These are phyloP conservation scores for Poeciliopsis infans DNA, from an alignment of 2,797 vertebrate genomes.

Conservation along the genomic window DNA sequence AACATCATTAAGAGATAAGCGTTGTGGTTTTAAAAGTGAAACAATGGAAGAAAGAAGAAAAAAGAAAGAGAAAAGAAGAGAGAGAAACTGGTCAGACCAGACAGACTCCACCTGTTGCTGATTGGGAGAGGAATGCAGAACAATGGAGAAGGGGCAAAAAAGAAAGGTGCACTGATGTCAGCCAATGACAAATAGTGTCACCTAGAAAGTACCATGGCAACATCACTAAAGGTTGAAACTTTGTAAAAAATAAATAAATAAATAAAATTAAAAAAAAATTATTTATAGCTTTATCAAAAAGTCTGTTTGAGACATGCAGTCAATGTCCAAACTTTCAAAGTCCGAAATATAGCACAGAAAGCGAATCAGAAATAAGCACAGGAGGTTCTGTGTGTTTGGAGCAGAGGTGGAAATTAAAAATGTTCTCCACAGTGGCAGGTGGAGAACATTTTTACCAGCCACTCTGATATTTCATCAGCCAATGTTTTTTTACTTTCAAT, in stretches of 20 bases:
- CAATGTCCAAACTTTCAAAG: neutral
- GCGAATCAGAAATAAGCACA: constrained; percentile 36
- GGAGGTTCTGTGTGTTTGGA: constrained; percentile 44
- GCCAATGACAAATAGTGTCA: neutral
- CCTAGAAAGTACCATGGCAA: neutral
- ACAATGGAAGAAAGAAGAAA: neutral
- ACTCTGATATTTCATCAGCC: too few species aligned
- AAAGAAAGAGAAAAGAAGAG: neutral
- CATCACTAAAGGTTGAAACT: neutral
- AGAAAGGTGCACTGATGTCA: constrained; percentile 9
- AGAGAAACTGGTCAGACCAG: constrained; percentile 50
- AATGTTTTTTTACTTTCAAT: too few species aligned
- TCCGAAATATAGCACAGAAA: constrained; percentile 13
- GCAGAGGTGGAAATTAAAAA: too few species aligned
- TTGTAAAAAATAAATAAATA: too few species aligned
- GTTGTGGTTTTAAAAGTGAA: neutral
- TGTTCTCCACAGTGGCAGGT: too few species aligned
- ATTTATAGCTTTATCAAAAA: neutral
- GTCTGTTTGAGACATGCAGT: neutral
- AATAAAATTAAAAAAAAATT: too few species aligned
- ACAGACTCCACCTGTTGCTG: constrained; percentile 56
- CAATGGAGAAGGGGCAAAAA: constrained; percentile 16
- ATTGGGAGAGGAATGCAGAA: constrained; percentile 52
- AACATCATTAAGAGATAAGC: neutral
- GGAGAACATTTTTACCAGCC: too few species aligned